Evolutionary conservation across 2,113 vertebrate genomes (phyloP), one percentile per base, ranked within the genome.

Genomic region (cattle (Bos taurus)): DNA sequence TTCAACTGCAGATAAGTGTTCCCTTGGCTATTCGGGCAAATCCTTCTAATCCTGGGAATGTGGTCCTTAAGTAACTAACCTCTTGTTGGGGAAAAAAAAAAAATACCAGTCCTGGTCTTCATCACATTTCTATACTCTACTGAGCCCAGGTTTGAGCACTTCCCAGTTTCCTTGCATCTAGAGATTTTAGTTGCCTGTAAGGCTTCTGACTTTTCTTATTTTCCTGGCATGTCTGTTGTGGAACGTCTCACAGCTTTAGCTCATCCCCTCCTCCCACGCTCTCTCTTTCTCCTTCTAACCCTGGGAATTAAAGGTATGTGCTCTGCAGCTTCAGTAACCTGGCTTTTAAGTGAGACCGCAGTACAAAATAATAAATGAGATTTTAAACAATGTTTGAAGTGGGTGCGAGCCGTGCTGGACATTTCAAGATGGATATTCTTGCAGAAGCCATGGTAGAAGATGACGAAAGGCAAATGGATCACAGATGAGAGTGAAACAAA

Each of bases 11-110:
- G 87, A 83, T 97, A 90, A 96, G 98, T 98, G 98, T 96, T 98
- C 98, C 96, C 92, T 95, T 84, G 91, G 91, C 92, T 98, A 94
- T 2, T 64, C 88, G 90, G 77, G 33, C 59, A 98, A 98, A 99
- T 98, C 98, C 97, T 96, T 98, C 93, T 99, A 98, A 99, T 98
- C 98, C 96, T 93, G 91, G 88, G 97, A 99, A 99, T 98, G 89
- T 98, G 98, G 97, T 99, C 95, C 95, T 87, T 98, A 99, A 96
- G 90, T 96, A 94, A 97, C 74, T 96, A 86, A 95, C 74, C 77
- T 96, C 81, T 95, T 57, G 13, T n/a, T 96, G 57, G 87, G 40
- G 59, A 2, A 6, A 50, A 48, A 28, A 89, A 30, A 87, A 95
- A 97, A 98, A 96, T 33, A 96, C 9, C 60, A 98, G 93, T 82